Base-by-base conservation (phyloP, 2,113 vertebrate genomes). In the Columbina picui region DNA sequence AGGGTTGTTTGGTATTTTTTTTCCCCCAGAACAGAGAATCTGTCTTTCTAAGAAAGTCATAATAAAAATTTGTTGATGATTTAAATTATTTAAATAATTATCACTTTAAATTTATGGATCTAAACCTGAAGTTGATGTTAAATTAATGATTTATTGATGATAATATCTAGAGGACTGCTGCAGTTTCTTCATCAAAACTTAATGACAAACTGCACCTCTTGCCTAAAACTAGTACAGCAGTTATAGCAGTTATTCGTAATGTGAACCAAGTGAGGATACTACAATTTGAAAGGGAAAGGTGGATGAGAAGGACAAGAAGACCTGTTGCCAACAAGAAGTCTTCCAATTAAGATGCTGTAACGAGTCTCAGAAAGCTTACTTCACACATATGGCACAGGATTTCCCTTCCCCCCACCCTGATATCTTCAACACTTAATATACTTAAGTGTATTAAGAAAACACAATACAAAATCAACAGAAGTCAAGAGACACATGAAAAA, bases 381-480 rank as follows among this genome's bases (percentile, higher is more conserved):
- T 76, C 4, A 39, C 22, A 41, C 1, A 2, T 15, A 34, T 45
- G 29, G 7, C 27, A 45, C 6, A 23, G 27, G 15, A 73, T 38
- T 29, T 29, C 14, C 41, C 3, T 6, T 10, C 14, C 6, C 0
- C 4, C 10, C 22, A 9, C 14, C 43, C 8, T 1, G 0, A 29
- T 29, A 49, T 9, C 23, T 53, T 74, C 41, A 76, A 20, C 5
- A 12, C 26, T 32, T n/a, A n/a, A n/a, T n/a, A n/a, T n/a, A n/a
- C n/a, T n/a, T n/a, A n/a, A n/a, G n/a, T n/a, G n/a, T n/a, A n/a
- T n/a, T n/a, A n/a, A n/a, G n/a, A n/a, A n/a, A n/a, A n/a, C n/a
- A n/a, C n/a, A n/a, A 60, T 52, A 41, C 1, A 34, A 75, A 77
- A 87, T 30, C n/a, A 83, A 27, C 4, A 76, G 10, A 91, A 55